Evolutionary conservation across 1,140 invertebrate genomes (phyloP), one percentile per base, ranked within the genome.

Genomic region (Neelides sp.): DNA sequence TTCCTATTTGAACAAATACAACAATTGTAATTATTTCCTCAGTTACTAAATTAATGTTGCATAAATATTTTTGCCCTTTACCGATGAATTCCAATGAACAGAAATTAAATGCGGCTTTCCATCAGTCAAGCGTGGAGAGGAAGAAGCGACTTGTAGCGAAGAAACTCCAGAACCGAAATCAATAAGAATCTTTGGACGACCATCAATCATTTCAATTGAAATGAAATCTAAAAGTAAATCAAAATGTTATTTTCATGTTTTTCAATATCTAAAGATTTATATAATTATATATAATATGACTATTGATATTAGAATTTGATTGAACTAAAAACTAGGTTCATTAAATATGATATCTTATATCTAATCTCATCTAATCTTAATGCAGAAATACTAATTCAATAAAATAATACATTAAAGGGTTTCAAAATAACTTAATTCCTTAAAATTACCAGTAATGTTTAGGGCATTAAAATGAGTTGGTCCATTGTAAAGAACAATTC

Each of bases 181-280:
- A 12, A 96, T 75, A 15, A 85, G 76, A 0, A 97, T 69, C 1
- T 84, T 73, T 1, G 88, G 86, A 63, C 76, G 84, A 12, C 92
- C 90, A 48, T 84, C 75, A n/a, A 75, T 69, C 23, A 98, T 67
- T 67, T 96, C 90, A 34, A 97, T 61, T 0, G 90, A 79, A 68
- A 97, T 81, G 64, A 95, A 98, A 73, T 97, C 94, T 70, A 69
- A n/a, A n/a, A n/a, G n/a, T n/a, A n/a, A n/a, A n/a, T n/a, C n/a
- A n/a, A n/a, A n/a, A n/a, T n/a, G n/a, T n/a, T n/a, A n/a, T n/a
- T n/a, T n/a, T n/a, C n/a, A n/a, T n/a, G n/a, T n/a, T n/a, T n/a
- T n/a, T n/a, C n/a, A n/a, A n/a, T n/a, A n/a, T n/a, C n/a, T n/a
- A n/a, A n/a, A n/a, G n/a, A n/a, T n/a, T n/a, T n/a, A n/a, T n/a